Evolutionary conservation across 2,888 invertebrate genomes (phyloP), one percentile per base, ranked within the genome.

Genomic region (Ganaspis brasiliensis): DNA sequence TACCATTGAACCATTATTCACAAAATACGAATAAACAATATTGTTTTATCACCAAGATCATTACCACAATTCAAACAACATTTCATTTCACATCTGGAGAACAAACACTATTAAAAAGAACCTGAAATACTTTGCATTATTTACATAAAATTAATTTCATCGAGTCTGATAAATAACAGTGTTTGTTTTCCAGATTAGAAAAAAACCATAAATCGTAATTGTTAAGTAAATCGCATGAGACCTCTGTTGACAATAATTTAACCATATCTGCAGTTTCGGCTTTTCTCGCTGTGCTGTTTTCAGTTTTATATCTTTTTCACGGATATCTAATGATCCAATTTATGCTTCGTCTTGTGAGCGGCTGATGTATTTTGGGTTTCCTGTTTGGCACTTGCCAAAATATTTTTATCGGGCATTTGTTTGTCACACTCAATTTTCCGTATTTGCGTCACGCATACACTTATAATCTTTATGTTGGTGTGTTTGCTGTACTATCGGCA

Each of bases 371-470:
- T 67, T 67, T 86, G 79, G 75, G 79, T 83, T 52, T 80, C 52
- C 79, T 83, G 74, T 81, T 75, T 59, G 59, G 31, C 37, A 63
- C 21, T 12, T 63, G 40, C 21, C 79, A 84, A 81, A 82, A 84
- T 81, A 79, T 77, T 83, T 81, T 83, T 81, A 81, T 85, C 86
- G 76, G 83, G 83, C 83, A 83, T 86, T 86, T 52, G 83, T 82
- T 85, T 86, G 85, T 86, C 85, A 85, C 80, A 85, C 83, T 82
- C 16, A 55, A 74, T 55, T 86, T 86, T 82, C 80, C 80, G 83
- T 82, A 82, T 86, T 78, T 85, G 83, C 82, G 80, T 86, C 85
- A 82, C 82, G 82, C 81, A 84, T 84, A 85, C 82, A 85, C 85
- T 81, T 85, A 83, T 85, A 84, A 85, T 85, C 81, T 82, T 80